These are phyloP conservation scores for Tachyglossus aculeatus DNA, from an alignment of 2,797 vertebrate species.

Conservation along the genomic window DNA sequence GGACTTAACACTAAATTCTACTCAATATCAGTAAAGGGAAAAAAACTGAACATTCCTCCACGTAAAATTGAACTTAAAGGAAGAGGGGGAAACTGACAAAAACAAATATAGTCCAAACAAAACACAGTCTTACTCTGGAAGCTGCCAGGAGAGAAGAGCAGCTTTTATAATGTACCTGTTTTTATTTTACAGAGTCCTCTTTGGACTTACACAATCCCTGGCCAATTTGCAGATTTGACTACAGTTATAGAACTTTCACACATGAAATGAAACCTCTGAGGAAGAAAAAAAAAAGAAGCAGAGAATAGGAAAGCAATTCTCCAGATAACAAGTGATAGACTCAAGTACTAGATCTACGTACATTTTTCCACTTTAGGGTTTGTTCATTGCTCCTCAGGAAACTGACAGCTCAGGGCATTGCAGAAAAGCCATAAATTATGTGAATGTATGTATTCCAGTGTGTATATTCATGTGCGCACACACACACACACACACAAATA, in stretches of 20 bases:
- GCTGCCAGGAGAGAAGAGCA: too few relatives aligned
- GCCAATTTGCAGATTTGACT: not conserved
- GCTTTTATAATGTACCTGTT: not conserved
- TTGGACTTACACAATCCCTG: not conserved
- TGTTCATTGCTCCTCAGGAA: too few relatives aligned
- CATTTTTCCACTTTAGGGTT: too few relatives aligned
- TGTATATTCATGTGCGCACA: too few relatives aligned
- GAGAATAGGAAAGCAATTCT: not conserved
- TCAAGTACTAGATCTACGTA: too few relatives aligned
- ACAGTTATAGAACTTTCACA: constrained; percentile 14
- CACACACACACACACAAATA: too few relatives aligned
- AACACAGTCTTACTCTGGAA: too few relatives aligned
- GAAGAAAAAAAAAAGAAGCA: not conserved
- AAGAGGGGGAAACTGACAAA: not conserved
- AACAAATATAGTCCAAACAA: not conserved
- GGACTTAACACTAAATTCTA: not conserved
- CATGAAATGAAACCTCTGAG: not conserved
- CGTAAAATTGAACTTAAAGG: too few relatives aligned
- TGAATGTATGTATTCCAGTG: too few relatives aligned
- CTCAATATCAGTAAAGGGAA: constrained; percentile 22
- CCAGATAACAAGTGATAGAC: not conserved
- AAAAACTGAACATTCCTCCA: too few relatives aligned
- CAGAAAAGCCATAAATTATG: too few relatives aligned
- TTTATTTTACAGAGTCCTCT: constrained; percentile 16
- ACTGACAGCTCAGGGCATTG: too few relatives aligned